Base-by-base conservation (phyloP, 2,113 vertebrate genomes). In the Sarotherodon lohbergeri region DNA sequence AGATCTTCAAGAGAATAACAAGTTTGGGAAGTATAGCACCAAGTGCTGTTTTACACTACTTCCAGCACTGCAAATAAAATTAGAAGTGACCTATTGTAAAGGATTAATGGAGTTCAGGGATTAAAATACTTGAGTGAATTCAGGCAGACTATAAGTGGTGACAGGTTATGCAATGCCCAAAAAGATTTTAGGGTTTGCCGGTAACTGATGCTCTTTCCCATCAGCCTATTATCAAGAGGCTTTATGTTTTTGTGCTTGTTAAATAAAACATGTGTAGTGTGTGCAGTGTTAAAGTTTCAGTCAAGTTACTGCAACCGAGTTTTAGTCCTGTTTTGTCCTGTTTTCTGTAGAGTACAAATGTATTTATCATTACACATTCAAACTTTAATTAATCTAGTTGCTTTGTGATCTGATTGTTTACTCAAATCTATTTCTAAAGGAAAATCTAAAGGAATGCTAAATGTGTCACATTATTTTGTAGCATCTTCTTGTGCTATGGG, bases 181-280 rank as follows among this genome's bases (percentile, higher is more conserved):
- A 52, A 79, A 71, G 52, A 54, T 68, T 85, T 83, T 12, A 71
- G 8, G 57, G 22, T 56, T 92, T 9, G n/a, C 6, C 6, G 5
- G 27, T 3, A 14, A 34, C 32, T 76, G 29, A 78, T 61, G 36
- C 9, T 27, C 13, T 88, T 91, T 87, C 79, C 66, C 81, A 83
- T 17, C 83, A 90, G 50, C 29, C 52, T 79, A 52, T 81, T 88
- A 61, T 71, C 32, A 41, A n/a, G 66, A 90, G 55, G 16, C 43
- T 80, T 80, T 27, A 27, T 29, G 1, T 82, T 87, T 76, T 34
- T 73, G 27, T 63, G 29, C 7, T 34, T 71, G 34, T 32, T 89
- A 10, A 89, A 87, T 90, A 85, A 90, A 68, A 81, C 12, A 92
- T 88, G 50, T 22, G 8, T 29, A 56, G 80, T 22, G 34, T 39